A percentile compares a stretch with the other conserved stretches of the same genome.
phyloP scores from a whole-genome alignment of 2,888 invertebrate genomes.

The Silvanus unidentatus region DNA sequence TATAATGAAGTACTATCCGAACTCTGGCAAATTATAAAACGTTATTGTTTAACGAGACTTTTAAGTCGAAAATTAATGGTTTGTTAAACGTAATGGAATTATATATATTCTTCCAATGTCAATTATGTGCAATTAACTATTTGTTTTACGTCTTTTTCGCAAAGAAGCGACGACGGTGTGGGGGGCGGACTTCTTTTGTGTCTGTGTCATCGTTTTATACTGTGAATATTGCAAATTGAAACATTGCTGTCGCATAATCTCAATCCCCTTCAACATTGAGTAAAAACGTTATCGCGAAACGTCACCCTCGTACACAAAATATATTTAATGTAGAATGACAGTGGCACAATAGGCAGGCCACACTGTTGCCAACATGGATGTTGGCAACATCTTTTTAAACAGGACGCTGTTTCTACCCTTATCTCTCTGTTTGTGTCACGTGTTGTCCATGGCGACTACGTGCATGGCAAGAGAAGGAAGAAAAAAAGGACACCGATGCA shows the following conservation, averaged over 20 bases:
- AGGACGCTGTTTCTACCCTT: too few relatives aligned
- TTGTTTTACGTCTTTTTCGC: too few relatives aligned
- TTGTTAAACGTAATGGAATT: not conserved
- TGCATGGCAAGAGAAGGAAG: too few relatives aligned
- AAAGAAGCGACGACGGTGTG: too few relatives aligned
- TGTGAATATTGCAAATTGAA: conserved; percentile 1
- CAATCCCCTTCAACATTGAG: not conserved
- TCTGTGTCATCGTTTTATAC: too few relatives aligned
- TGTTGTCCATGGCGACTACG: too few relatives aligned
- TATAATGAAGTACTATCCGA: not conserved
- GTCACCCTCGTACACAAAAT: conserved; percentile 4
- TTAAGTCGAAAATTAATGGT: not conserved
- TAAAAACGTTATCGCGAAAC: conserved; percentile 1
- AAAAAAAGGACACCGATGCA: too few relatives aligned
- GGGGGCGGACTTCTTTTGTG: too few relatives aligned
- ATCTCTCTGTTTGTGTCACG: too few relatives aligned
- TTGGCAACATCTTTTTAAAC: conserved; percentile 6
- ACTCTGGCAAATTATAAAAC: not conserved
- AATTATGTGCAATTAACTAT: too few relatives aligned
- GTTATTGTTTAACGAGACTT: not conserved
- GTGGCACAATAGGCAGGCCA: not conserved
- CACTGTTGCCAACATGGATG: conserved; percentile 6
- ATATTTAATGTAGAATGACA: conserved; percentile 7
- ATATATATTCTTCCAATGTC: not conserved
- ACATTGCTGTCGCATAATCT: conserved; percentile 4